Evolutionary conservation across 1,140 invertebrate species (phyloP).

Genomic region (Bombus waltoni): DNA sequence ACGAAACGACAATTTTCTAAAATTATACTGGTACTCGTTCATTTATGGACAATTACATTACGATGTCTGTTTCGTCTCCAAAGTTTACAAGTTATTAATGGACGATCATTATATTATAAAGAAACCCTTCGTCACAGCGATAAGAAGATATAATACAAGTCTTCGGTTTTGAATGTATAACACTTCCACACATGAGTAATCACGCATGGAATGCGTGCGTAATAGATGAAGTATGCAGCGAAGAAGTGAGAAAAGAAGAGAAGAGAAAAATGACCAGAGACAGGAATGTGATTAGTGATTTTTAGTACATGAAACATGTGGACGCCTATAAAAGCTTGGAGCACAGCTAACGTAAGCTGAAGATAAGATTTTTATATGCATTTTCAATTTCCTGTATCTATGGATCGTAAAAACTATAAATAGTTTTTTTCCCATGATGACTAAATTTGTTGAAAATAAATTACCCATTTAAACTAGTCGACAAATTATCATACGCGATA

Average conservation of each 20-base stretch:
- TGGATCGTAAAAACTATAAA: no score
- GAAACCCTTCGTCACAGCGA: background rate
- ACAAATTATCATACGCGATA: no score
- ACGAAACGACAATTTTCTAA: background rate
- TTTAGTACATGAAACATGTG: background rate
- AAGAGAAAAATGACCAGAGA: background rate
- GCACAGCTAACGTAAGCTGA: background rate
- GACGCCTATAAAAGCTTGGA: background rate
- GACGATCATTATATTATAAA: background rate
- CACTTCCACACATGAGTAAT: background rate
- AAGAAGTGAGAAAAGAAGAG: background rate
- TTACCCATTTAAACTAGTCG: no score
- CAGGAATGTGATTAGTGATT: constrained; percentile 3
- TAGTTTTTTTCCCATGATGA: no score
- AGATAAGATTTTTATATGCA: no score
- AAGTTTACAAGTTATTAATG: background rate
- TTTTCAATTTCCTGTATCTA: no score
- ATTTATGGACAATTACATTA: background rate
- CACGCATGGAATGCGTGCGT: background rate
- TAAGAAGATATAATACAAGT: no score
- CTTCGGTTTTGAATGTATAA: no score
- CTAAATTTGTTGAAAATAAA: no score
- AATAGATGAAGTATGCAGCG: background rate
- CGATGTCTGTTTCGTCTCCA: background rate
- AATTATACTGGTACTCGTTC: no score